Percentiles rank a stretch among this genome's conserved stretches.
phyloP scores from a whole-genome alignment of 2,888 invertebrate genomes.

The Lymantria dispar region DNA sequence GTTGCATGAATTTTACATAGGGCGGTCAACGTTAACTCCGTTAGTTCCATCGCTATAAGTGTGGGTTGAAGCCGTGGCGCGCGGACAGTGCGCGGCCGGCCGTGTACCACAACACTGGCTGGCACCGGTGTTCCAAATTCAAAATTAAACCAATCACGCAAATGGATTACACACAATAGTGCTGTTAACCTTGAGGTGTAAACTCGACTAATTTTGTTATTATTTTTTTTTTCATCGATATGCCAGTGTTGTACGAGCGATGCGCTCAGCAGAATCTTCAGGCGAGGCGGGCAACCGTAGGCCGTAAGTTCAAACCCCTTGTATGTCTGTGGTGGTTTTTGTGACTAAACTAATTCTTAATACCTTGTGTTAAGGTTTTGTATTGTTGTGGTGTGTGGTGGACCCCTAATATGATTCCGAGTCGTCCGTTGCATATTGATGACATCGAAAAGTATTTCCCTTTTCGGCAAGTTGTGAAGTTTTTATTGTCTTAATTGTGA shows the following conservation, averaged over 20 bases:
- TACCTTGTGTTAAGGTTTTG: slow-evolving; percentile 25
- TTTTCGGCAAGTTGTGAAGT: slow-evolving; percentile 42
- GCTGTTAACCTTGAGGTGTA: slow-evolving; percentile 53
- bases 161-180: slow-evolving; percentile 61
- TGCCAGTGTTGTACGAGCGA: slow-evolving; percentile 70
- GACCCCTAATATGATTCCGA: slow-evolving; percentile 42
- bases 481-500: slow-evolving; percentile 35
- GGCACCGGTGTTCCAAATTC: slow-evolving; percentile 53
- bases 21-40: slow-evolving; percentile 59
- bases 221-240: slow-evolving; percentile 42
- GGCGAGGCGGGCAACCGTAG: slow-evolving; percentile 56
- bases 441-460: slow-evolving; percentile 41
- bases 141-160: slow-evolving; percentile 42
- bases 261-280: slow-evolving; percentile 60
- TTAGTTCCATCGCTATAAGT: slow-evolving; percentile 66
- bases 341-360: slow-evolving; percentile 41
- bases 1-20: slow-evolving; percentile 67
- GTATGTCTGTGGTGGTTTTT: slow-evolving; percentile 38
- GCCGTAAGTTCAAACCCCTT: slow-evolving; percentile 65
- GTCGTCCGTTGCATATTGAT: slow-evolving; percentile 48
- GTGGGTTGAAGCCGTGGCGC: slow-evolving; percentile 52
- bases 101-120: slow-evolving; percentile 70
- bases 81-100: slow-evolving; percentile 75
- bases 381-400: slow-evolving; percentile 26
- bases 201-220: slow-evolving; percentile 32